These are phyloP conservation scores for Hypotaenidia okinawae DNA, from an alignment of 2,797 vertebrate species.

Conservation along the genomic window DNA sequence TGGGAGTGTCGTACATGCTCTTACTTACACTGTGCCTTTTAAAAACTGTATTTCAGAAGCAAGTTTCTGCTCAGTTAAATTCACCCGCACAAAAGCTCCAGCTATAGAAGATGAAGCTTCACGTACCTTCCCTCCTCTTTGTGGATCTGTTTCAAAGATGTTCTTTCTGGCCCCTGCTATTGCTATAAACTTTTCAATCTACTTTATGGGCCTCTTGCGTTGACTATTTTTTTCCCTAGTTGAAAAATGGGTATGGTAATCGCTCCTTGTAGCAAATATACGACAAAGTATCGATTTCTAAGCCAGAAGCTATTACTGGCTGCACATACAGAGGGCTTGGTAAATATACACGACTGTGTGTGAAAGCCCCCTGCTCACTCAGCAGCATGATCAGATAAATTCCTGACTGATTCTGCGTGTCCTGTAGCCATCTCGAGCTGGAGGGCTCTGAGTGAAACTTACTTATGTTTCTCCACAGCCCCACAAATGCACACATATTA, in stretches of 20 bases:
- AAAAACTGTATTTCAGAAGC: neutral
- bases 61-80: neutral
- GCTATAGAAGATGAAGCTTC: neutral
- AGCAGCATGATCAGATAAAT: neutral
- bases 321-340: neutral
- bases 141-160: neutral
- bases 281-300: neutral
- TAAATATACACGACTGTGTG: neutral
- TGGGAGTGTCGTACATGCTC: neutral
- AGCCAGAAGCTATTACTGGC: neutral
- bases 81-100: neutral
- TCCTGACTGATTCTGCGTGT: neutral
- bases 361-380: neutral
- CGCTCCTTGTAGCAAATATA: neutral
- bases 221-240: neutral
- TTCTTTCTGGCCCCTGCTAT: neutral
- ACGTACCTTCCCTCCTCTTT: neutral
- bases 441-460: neutral
- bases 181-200: neutral
- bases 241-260: slow-evolving; percentile 11
- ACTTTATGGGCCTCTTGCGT: neutral
- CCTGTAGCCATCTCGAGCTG: neutral
- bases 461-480: neutral
- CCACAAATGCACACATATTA: neutral
- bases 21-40: neutral